Percentiles rank a stretch among this genome's conserved stretches.
Conservation (phyloP, 1,140 invertebrate species). For the Pachyrhynchus sulphureomaculatus region DNA sequence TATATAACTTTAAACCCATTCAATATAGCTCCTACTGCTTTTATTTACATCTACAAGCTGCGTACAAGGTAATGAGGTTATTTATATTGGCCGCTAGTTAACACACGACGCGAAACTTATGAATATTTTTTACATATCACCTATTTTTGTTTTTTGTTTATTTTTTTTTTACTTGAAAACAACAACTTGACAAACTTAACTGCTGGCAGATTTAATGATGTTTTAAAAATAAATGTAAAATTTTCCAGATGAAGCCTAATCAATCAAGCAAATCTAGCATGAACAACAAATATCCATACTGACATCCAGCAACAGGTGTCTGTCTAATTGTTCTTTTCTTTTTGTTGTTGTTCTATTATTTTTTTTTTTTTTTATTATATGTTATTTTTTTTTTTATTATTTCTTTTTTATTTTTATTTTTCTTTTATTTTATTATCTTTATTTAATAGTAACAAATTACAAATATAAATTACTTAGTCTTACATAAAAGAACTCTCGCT, state of each 20-base stretch:
- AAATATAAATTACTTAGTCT: conserved; percentile 20
- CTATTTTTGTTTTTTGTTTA: too few relatives aligned
- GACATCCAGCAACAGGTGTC: background rate
- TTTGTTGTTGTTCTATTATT: background rate
- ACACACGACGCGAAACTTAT: too few relatives aligned
- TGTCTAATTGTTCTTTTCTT: background rate
- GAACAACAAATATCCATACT: background rate
- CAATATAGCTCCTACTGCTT: too few relatives aligned
- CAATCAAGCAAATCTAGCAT: too few relatives aligned
- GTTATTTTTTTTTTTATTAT: conserved; percentile 45
- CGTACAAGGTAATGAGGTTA: too few relatives aligned
- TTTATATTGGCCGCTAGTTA: too few relatives aligned
- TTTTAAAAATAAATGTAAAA: too few relatives aligned
- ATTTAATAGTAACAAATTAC: conserved; percentile 36
- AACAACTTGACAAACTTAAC: background rate
- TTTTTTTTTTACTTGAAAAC: background rate
- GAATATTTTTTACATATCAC: too few relatives aligned
- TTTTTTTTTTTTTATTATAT: conserved; percentile 41
- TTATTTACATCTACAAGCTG: too few relatives aligned
- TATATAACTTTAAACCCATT: too few relatives aligned
- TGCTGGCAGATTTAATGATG: too few relatives aligned
- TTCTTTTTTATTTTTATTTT: conserved; percentile 52
- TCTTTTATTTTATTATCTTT: conserved; percentile 44
- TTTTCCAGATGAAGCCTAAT: too few relatives aligned
- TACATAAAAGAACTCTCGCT: background rate